Conservation (phyloP, 2,113 vertebrate genomes). For the Centrocercus urophasianus region DNA sequence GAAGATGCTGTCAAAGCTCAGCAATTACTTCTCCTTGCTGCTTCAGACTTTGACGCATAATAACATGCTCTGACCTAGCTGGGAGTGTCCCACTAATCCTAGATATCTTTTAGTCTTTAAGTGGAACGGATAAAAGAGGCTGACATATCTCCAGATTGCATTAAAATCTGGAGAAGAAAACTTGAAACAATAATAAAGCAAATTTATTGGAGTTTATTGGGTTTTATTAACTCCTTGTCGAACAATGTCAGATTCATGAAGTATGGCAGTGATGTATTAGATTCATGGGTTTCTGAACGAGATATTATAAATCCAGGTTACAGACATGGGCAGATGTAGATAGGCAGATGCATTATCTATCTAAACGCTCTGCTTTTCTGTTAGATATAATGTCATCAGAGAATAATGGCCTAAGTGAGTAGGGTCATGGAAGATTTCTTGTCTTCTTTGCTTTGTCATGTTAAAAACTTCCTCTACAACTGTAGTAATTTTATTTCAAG, state of each 20-base stretch:
- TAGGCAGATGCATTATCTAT: neutral
- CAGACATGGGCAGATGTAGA: neutral
- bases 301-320: neutral
- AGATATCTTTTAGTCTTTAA: constrained; percentile 9
- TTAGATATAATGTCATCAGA: neutral
- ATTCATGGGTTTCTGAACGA: neutral
- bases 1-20: constrained; percentile 33
- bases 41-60: constrained; percentile 22
- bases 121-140: neutral
- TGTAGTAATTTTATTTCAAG: neutral
- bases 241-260: neutral
- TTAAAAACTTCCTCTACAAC: neutral
- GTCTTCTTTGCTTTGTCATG: neutral
- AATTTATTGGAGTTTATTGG: neutral
- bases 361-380: neutral
- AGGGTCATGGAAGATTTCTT: neutral
- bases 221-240: neutral
- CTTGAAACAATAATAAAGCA: neutral
- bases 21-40: neutral
- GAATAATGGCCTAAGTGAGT: neutral
- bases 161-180: neutral
- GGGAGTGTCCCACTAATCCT: constrained; percentile 47
- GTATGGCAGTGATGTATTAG: neutral
- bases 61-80: constrained; percentile 24
- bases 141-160: neutral